Evolutionary conservation across 1,140 invertebrate genomes (phyloP).

Genomic region (Papilio xuthus): DNA sequence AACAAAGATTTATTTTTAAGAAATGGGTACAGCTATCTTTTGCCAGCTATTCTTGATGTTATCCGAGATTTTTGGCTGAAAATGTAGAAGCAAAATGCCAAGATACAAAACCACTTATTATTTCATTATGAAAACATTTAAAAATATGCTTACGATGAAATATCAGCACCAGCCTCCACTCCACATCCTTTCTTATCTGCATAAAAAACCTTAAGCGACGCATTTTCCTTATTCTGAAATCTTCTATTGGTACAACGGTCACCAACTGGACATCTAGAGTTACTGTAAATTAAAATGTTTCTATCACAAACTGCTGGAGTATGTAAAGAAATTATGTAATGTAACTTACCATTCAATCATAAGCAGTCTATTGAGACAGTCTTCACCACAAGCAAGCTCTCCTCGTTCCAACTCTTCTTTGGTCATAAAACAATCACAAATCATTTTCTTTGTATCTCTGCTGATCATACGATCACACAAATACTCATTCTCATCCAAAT

Average conservation of each 20-base stretch:
- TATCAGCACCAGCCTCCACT: constrained; percentile 89
- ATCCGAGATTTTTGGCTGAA: no score
- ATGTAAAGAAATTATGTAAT: constrained; percentile 3
- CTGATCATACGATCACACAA: constrained; percentile 89
- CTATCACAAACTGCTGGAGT: neutral
- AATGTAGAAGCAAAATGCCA: no score
- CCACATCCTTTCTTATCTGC: constrained; percentile 97
- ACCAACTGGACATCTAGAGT: constrained; percentile 92
- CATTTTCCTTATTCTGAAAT: constrained; percentile 95
- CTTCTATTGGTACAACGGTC: constrained; percentile 96
- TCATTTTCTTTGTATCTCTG: constrained; percentile 95
- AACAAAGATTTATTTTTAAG: no score
- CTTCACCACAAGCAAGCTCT: constrained; percentile 94
- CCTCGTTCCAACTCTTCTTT: constrained; percentile 93
- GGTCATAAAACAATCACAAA: constrained; percentile 96
- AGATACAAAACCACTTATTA: neutral
- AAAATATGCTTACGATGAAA: constrained; percentile 85
- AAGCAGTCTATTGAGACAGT: constrained; percentile 97
- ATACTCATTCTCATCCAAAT: constrained; percentile 93
- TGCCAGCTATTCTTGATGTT: no score
- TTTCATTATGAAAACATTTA: neutral
- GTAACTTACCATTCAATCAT: constrained; percentile 97
- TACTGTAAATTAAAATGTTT: constrained; percentile 84
- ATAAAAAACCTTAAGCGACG: constrained; percentile 92
- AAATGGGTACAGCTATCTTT: no score